A percentile compares a stretch with the other conserved stretches of the same genome.
These are phyloP conservation scores for Hylia prasina DNA, from an alignment of 2,113 vertebrate species.

Conservation along the genomic window DNA sequence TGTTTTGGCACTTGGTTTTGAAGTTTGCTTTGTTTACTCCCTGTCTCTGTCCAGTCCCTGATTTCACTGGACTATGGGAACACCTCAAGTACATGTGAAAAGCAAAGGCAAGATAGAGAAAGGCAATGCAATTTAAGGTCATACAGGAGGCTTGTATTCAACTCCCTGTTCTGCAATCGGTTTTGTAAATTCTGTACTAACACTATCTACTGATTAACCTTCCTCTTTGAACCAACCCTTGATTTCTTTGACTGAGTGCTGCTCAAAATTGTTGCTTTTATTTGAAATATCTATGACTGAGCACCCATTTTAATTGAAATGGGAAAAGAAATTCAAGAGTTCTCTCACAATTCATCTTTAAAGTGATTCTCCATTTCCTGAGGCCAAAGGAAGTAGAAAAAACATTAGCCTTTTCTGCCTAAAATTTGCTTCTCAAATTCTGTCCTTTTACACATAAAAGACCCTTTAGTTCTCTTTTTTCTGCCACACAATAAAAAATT, in stretches of 20 bases:
- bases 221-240: not conserved
- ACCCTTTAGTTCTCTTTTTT: not conserved
- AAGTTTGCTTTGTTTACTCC: not conserved
- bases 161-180: not conserved
- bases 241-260: not conserved
- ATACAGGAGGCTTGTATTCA: not conserved
- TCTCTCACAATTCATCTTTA: conserved; percentile 31
- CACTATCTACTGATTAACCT: not conserved
- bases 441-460: conserved; percentile 27
- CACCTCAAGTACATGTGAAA: not conserved
- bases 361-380: conserved; percentile 23
- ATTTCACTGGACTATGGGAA: not conserved
- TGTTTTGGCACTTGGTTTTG: not conserved
- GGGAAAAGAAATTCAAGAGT: not conserved
- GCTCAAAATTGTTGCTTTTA: not conserved
- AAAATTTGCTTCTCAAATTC: conserved; percentile 56
- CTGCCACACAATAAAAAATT: conserved; percentile 2
- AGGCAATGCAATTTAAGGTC: not conserved
- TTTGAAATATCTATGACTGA: not conserved
- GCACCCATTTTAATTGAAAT: conserved; percentile 12
- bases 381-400: conserved; percentile 48
- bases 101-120: not conserved
- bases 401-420: not conserved
- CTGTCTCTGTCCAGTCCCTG: not conserved
- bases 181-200: not conserved